phyloP scores from a whole-genome alignment of 2,113 vertebrate species.

The Melanocharis versteri region DNA sequence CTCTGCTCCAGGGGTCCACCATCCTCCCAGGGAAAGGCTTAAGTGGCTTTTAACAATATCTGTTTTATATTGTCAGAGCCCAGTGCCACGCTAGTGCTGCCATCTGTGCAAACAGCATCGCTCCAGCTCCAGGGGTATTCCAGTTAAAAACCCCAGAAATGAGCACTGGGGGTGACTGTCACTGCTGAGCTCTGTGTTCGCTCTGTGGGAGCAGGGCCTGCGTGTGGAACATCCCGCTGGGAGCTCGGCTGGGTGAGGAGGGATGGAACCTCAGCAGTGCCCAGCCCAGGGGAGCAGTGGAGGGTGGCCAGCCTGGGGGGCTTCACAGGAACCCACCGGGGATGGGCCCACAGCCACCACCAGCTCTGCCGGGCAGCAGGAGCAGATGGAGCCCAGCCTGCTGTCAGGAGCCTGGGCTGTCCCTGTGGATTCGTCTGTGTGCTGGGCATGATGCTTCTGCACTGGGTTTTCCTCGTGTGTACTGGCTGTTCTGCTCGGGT shows the following conservation, averaged over 20 bases:
- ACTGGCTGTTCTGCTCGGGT: not conserved
- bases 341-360: rapidly evolving
- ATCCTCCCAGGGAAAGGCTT: not conserved
- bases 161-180: rapidly evolving
- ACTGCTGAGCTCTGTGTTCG: not conserved
- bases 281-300: rapidly evolving
- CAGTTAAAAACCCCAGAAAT: not conserved
- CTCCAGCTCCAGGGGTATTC: not conserved
- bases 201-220: not conserved
- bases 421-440: not conserved
- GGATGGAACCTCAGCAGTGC: not conserved
- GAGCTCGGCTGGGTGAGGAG: rapidly evolving
- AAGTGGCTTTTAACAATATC: constrained; percentile 41
- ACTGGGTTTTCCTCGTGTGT: rapidly evolving
- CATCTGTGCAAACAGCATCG: not conserved
- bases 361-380: rapidly evolving
- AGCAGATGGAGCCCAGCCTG: not conserved
- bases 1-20: constrained; percentile 15
- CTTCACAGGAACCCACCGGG: rapidly evolving
- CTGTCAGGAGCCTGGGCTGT: rapidly evolving
- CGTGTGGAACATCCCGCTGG: rapidly evolving
- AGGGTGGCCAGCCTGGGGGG: not conserved
- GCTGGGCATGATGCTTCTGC: rapidly evolving
- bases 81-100: not conserved
- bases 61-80: not conserved